Percentiles rank a stretch among this genome's conserved stretches.
phyloP scores from a whole-genome alignment of 1,140 invertebrate genomes.

The Aporrectodea caliginosa region DNA sequence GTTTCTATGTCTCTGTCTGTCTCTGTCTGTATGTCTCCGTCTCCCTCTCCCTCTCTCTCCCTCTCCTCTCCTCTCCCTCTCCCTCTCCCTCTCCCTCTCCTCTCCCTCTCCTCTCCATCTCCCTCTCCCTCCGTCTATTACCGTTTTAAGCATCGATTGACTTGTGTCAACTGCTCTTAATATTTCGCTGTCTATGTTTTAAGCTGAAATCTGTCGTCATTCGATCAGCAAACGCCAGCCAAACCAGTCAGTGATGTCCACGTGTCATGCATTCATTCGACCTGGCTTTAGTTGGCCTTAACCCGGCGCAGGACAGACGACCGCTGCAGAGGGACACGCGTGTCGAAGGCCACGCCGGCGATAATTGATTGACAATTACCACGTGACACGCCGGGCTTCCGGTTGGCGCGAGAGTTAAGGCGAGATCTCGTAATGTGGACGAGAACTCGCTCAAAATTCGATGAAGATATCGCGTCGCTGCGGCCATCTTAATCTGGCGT shows the following conservation, averaged over 20 bases:
- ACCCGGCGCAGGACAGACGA: background rate
- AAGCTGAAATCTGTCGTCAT: too few relatives aligned
- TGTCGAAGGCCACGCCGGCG: too few relatives aligned
- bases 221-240: too few relatives aligned
- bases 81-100: too few relatives aligned
- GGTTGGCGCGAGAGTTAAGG: background rate
- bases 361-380: conserved; percentile 3
- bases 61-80: background rate
- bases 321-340: background rate
- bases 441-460: background rate
- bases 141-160: background rate
- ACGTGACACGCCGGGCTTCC: background rate
- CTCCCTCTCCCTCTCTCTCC: background rate
- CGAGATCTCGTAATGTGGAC: background rate
- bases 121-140: background rate
- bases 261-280: background rate
- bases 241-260: background rate
- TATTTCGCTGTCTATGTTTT: background rate
- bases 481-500: background rate
- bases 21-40: background rate
- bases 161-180: background rate
- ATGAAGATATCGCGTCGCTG: background rate
- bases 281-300: background rate
- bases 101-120: too few relatives aligned
- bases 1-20: background rate